Base-by-base conservation (phyloP, 2,797 vertebrate genomes). In the Malurus splendens region DNA sequence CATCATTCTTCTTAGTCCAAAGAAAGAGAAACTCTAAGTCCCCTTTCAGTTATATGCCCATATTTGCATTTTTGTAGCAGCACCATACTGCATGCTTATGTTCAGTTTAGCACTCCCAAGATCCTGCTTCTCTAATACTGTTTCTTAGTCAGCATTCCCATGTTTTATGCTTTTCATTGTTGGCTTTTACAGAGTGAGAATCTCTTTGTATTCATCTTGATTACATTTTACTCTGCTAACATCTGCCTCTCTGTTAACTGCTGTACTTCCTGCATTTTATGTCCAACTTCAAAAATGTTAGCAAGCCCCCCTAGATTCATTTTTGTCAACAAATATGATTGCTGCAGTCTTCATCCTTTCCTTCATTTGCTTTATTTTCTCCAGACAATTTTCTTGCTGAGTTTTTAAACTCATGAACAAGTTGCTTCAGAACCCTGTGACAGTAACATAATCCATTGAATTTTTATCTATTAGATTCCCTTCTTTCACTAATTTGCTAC, bases 141-240 rank as follows among this genome's bases (percentile, higher is more conserved):
- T 45, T 83, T 78, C 79, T 87, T 65, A 68, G 68, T 82, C 84
- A 94, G 82, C 85, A 81, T 62, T 89, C 55, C 41, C 59, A 60
- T 24, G 45, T 48, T 82, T 87, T 72, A 44, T 65, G 36, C 5
- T 85, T 89, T 89, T 71, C 57, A 38, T 18, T 71, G 61, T 41
- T 73, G 36, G 3, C 56, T 92, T 83, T 89, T 81, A 72, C 28
- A 77, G 17, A 68, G 44, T 10, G 32, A 84, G 76, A 91, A 86
- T 27, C 24, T 74, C 62, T 87, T 81, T 75, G 66, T 48, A 78
- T 83, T 92, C 52, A 62, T 90, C 62, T 81, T 81, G 66, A 93
- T 82, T 90, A 87, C 62, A 81, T 87, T 87, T 73, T 50, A 52
- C 44, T 77, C 82, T 87, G 51, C 23, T 83, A 92, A 93, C 73